Conservation (phyloP, 1,140 invertebrate species). For the Drosophila pruinosa region DNA sequence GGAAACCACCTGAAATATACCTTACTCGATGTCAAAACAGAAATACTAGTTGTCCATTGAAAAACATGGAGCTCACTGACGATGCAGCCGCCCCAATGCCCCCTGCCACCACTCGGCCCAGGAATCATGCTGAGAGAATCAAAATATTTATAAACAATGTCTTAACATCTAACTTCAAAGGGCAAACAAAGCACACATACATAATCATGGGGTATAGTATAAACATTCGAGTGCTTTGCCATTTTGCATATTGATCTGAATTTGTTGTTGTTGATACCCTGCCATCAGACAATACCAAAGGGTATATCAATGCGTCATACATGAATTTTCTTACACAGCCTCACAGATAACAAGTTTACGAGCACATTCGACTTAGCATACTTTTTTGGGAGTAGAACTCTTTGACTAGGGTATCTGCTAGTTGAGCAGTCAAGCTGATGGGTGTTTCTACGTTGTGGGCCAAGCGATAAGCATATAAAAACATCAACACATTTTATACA, state of each 20-base stretch:
- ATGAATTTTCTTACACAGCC: too few relatives aligned
- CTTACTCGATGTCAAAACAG: neutral
- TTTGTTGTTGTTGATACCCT: constrained; percentile 22
- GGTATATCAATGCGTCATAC: neutral
- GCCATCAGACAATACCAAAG: too few relatives aligned
- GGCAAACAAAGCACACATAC: neutral
- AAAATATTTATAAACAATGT: constrained; percentile 62
- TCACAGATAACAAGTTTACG: neutral
- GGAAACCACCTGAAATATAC: constrained; percentile 18
- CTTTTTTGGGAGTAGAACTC: neutral
- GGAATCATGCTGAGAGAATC: neutral
- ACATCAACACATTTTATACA: constrained; percentile 54
- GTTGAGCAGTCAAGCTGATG: neutral
- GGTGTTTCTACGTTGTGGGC: constrained; percentile 29
- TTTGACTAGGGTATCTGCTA: neutral
- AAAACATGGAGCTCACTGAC: constrained; percentile 1
- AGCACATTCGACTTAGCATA: constrained; percentile 3
- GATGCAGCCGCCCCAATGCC: constrained; percentile 15
- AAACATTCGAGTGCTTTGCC: constrained; percentile 17
- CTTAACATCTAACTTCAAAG: constrained; percentile 49
- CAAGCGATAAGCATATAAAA: constrained; percentile 58
- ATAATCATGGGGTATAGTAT: neutral
- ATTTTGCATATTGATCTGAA: constrained; percentile 60
- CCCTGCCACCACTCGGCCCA: neutral
- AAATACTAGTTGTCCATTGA: neutral